Conservation (phyloP, 2,113 vertebrate species). For the Xyliphius kryptos region DNA sequence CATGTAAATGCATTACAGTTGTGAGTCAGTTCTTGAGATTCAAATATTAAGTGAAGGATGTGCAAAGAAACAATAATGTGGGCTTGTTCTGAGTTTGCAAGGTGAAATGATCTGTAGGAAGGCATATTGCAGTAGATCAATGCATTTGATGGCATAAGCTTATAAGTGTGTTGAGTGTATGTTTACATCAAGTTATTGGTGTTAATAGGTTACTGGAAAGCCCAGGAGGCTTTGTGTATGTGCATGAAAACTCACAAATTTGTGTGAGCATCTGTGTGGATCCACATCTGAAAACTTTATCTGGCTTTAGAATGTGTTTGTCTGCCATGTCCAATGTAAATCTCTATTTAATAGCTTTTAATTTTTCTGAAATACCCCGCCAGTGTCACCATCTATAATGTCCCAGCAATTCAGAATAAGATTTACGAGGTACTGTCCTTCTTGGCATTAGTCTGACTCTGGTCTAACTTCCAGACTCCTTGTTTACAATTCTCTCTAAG, state of each 20-base stretch:
- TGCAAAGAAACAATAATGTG: no score
- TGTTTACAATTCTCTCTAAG: slow-evolving; percentile 1
- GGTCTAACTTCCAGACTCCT: background rate
- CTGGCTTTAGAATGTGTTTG: slow-evolving; percentile 5
- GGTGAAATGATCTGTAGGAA: background rate
- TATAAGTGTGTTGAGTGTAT: background rate
- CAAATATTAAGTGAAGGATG: no score
- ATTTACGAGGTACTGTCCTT: slow-evolving; percentile 7
- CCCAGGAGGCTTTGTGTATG: background rate
- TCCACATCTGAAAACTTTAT: slow-evolving; percentile 1
- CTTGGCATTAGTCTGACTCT: background rate
- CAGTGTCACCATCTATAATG: no score
- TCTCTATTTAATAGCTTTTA: slow-evolving; percentile 13
- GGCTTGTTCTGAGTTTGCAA: background rate
- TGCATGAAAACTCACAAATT: background rate
- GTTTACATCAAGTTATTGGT: slow-evolving; percentile 34
- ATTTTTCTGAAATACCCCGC: background rate
- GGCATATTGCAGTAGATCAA: background rate
- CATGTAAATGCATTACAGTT: no score
- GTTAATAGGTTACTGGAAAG: slow-evolving; percentile 26
- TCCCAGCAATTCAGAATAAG: background rate
- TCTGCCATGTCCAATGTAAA: background rate
- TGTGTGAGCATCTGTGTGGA: background rate
- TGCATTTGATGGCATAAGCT: background rate
- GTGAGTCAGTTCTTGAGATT: no score